Evolutionary conservation across 1,140 invertebrate genomes (phyloP).

Genomic region (Heliconius nattereri): DNA sequence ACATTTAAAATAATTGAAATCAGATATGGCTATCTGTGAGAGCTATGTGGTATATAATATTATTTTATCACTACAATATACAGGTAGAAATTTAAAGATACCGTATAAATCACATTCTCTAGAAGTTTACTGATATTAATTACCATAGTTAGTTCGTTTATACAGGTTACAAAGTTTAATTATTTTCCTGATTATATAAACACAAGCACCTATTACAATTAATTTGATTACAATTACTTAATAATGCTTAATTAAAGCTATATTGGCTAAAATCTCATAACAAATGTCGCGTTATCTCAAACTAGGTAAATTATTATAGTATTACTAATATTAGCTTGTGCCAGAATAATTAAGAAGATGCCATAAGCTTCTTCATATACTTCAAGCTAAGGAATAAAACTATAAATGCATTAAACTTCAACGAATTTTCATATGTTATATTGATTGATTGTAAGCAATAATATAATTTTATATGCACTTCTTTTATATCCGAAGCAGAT

Average conservation of each 20-base stretch:
- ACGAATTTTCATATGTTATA: not conserved
- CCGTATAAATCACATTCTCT: not conserved
- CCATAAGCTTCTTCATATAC: not conserved
- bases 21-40: not conserved
- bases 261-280: not conserved
- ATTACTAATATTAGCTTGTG: constrained; percentile 5
- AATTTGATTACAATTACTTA: not conserved
- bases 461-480: constrained; percentile 4
- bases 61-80: no score
- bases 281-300: not conserved
- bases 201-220: not conserved
- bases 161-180: not conserved
- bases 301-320: not conserved
- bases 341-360: not conserved
- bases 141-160: no score
- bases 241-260: not conserved
- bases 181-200: not conserved
- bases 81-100: not conserved
- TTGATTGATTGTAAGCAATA: not conserved
- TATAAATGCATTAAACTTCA: not conserved
- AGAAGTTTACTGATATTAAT: no score
- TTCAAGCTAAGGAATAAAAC: not conserved
- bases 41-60: no score
- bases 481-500: not conserved
- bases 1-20: not conserved